These are phyloP conservation scores for Liparis tanakae DNA, from an alignment of 2,797 vertebrate species.

Conservation along the genomic window DNA sequence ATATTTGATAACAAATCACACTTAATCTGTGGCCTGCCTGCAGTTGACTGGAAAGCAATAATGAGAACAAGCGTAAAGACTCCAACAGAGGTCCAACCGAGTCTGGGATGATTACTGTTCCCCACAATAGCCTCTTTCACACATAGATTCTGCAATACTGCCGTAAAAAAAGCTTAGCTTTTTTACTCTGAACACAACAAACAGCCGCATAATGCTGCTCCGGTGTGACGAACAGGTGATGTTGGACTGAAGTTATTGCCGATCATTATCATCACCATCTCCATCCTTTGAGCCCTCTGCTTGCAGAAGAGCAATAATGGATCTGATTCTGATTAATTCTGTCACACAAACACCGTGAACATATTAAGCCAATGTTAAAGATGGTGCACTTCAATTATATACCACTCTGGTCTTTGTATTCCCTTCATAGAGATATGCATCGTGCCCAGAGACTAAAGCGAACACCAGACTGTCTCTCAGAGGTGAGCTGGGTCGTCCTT, in stretches of 20 bases:
- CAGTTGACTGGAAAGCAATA: not conserved
- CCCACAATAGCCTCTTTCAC: not conserved
- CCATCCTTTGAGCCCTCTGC: not conserved
- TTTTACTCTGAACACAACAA: too few relatives aligned
- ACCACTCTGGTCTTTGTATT: not conserved
- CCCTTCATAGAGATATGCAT: not conserved
- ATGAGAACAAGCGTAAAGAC: not conserved
- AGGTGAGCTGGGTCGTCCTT: too few relatives aligned
- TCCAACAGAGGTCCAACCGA: not conserved
- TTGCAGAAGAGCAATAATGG: not conserved
- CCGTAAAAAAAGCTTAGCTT: not conserved
- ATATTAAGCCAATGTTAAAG: not conserved
- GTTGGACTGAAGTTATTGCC: too few relatives aligned
- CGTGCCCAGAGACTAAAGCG: too few relatives aligned
- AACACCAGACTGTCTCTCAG: too few relatives aligned
- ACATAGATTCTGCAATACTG: not conserved
- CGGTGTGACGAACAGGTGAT: too few relatives aligned
- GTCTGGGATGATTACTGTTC: not conserved
- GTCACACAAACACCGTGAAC: not conserved
- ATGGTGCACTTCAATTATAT: not conserved
- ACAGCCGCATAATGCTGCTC: too few relatives aligned
- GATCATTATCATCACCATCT: not conserved
- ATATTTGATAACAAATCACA: slow-evolving; percentile 9
- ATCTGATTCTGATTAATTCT: not conserved
- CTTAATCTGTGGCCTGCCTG: not conserved